phyloP scores from a whole-genome alignment of 2,113 vertebrate genomes.

The Marmota flaviventris region DNA sequence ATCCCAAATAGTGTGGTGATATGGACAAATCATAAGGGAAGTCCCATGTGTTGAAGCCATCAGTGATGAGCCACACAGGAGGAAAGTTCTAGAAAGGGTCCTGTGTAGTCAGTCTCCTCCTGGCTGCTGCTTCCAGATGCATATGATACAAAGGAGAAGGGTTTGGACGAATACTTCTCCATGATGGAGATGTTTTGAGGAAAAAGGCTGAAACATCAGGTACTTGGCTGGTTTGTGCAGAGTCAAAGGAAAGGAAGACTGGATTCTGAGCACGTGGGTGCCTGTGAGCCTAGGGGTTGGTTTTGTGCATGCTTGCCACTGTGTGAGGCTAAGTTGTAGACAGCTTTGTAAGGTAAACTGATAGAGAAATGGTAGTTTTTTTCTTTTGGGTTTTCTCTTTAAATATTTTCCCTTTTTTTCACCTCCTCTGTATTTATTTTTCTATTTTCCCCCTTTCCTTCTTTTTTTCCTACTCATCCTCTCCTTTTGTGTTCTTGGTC shows the following conservation, averaged over 20 bases:
- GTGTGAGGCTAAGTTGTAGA: neutral
- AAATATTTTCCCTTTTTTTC: neutral
- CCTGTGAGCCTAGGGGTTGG: neutral
- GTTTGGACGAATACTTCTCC: neutral
- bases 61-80: neutral
- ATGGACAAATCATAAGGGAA: neutral
- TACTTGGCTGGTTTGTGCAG: neutral
- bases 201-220: neutral
- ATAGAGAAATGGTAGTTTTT: neutral
- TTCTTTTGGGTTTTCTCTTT: neutral
- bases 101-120: neutral
- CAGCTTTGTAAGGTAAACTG: neutral
- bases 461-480: neutral
- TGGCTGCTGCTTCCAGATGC: neutral
- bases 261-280: fast-evolving
- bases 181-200: neutral
- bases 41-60: neutral
- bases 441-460: neutral
- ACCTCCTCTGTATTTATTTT: neutral
- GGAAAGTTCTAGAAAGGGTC: neutral
- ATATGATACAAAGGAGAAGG: neutral
- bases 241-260: neutral
- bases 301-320: neutral
- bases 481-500: neutral
- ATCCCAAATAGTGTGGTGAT: neutral